A percentile compares a stretch with the other conserved stretches of the same genome.
These are phyloP conservation scores for Acronicta aceris DNA, from an alignment of 2,888 invertebrate genomes.

Conservation along the genomic window DNA sequence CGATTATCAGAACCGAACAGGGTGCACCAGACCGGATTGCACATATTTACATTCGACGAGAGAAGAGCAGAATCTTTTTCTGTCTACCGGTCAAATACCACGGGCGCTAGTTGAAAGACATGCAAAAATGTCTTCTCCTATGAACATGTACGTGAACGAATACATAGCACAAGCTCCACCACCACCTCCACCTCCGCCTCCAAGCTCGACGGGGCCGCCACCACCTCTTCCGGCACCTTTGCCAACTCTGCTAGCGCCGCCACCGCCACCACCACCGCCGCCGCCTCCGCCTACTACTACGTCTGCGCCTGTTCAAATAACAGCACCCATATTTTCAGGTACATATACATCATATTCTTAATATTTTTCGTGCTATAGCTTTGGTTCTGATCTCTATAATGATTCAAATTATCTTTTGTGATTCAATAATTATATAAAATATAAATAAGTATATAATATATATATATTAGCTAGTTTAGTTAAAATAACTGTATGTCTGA, in stretches of 20 bases:
- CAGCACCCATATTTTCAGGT: constrained; percentile 63
- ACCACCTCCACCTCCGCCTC: constrained; percentile 58
- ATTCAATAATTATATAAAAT: no score
- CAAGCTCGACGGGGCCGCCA: constrained; percentile 41
- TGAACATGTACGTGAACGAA: constrained; percentile 42
- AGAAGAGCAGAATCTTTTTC: constrained; percentile 76
- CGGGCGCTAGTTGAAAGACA: constrained; percentile 74
- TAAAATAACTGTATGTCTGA: no score
- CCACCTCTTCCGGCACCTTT: constrained; percentile 48
- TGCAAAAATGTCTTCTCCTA: constrained; percentile 60
- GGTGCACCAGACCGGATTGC: constrained; percentile 75
- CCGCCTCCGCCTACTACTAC: constrained; percentile 58
- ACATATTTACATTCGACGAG: constrained; percentile 75
- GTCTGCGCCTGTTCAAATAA: constrained; percentile 48
- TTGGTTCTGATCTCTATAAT: no score
- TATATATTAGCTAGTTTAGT: no score
- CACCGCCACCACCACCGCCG: constrained; percentile 58
- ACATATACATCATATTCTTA: constrained; percentile 2
- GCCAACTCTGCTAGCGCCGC: constrained; percentile 38
- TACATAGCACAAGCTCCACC: constrained; percentile 34
- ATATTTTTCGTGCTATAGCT: no score
- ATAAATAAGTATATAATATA: no score
- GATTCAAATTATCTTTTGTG: no score
- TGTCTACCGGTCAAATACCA: constrained; percentile 71
- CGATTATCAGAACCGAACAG: constrained; percentile 78